phyloP scores from a whole-genome alignment of 2,888 invertebrate genomes.

The Lepidochrysops patricia region DNA sequence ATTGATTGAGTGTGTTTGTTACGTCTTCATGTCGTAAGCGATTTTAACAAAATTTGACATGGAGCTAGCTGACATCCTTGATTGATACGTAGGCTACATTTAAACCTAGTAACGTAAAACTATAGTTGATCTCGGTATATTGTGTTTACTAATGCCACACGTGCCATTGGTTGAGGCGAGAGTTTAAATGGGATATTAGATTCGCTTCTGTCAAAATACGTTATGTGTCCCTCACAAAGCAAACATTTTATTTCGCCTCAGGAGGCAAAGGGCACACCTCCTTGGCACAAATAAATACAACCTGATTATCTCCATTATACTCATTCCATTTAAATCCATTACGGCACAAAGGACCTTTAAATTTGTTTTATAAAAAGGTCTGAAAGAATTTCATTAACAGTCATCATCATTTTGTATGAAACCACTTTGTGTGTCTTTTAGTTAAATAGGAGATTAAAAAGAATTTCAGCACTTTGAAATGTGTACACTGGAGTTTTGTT shows the following conservation, averaged over 20 bases:
- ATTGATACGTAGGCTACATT: no score
- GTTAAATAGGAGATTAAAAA: not conserved
- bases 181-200: no score
- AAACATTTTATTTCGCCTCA: conserved; percentile 18
- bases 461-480: not conserved
- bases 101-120: no score
- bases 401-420: not conserved
- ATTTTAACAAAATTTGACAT: no score
- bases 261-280: conserved; percentile 15
- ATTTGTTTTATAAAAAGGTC: conserved; percentile 1
- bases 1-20: no score
- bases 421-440: not conserved
- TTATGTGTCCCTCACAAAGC: conserved; percentile 10
- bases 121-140: no score
- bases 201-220: not conserved
- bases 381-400: not conserved
- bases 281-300: conserved; percentile 2
- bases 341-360: not conserved
- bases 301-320: not conserved
- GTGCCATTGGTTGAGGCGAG: no score
- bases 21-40: no score
- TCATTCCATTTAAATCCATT: not conserved
- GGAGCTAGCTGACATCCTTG: no score
- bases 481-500: no score
- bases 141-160: no score